phyloP scores from a whole-genome alignment of 1,140 invertebrate species.

The Bombus superbus region DNA sequence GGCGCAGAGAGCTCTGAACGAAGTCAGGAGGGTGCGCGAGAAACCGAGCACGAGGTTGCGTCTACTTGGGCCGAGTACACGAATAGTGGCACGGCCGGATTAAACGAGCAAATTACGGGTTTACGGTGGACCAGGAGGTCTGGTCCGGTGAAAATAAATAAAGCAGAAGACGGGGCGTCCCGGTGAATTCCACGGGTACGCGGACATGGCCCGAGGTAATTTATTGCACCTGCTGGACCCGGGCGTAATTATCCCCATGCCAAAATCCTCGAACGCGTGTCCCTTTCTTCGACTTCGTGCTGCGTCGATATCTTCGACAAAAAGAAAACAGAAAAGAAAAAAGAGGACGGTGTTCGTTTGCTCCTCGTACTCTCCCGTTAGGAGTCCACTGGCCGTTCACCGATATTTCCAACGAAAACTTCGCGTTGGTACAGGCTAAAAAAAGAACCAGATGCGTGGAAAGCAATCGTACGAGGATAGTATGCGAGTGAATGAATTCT shows the following conservation, averaged over 20 bases:
- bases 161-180: slow-evolving; percentile 29
- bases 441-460: neutral
- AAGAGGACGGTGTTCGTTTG: neutral
- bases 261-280: slow-evolving; percentile 51
- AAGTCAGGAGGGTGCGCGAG: neutral
- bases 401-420: neutral
- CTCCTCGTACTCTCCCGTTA: neutral
- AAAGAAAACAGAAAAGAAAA: neutral
- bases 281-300: slow-evolving; percentile 1
- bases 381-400: neutral
- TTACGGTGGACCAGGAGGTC: slow-evolving; percentile 29
- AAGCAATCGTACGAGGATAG: neutral
- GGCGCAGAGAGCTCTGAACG: neutral
- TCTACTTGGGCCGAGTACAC: slow-evolving; percentile 11
- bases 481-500: too few species aligned
- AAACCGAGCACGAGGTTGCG: slow-evolving; percentile 27
- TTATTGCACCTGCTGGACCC: slow-evolving; percentile 54
- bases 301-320: slow-evolving; percentile 14
- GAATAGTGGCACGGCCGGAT: slow-evolving; percentile 45
- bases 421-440: slow-evolving; percentile 9
- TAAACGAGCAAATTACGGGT: slow-evolving; percentile 68
- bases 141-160: slow-evolving; percentile 55
- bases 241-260: slow-evolving; percentile 59
- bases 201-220: slow-evolving; percentile 40
- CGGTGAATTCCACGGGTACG: slow-evolving; percentile 56